Percentiles rank a stretch among this genome's conserved stretches.
phyloP scores from a whole-genome alignment of 2,888 invertebrate species.

The Ptilodon capucinus region DNA sequence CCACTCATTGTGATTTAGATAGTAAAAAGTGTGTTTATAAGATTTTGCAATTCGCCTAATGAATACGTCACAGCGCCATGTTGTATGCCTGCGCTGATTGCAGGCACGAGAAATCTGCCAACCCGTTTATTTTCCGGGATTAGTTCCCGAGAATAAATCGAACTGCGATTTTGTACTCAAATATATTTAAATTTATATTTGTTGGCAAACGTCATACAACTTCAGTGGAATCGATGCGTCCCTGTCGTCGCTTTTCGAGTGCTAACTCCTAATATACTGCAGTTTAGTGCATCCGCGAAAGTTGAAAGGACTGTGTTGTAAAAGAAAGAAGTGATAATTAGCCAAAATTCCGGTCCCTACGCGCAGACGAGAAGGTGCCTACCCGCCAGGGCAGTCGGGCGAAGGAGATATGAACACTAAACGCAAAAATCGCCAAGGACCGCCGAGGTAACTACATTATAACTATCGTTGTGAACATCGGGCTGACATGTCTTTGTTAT shows the following conservation, averaged over 20 bases:
- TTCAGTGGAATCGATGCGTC: slow-evolving; percentile 77
- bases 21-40: slow-evolving; percentile 46
- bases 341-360: slow-evolving; percentile 94
- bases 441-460: slow-evolving; percentile 85
- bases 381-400: slow-evolving; percentile 85
- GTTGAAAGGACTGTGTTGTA: slow-evolving; percentile 83
- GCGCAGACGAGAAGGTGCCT: slow-evolving; percentile 91
- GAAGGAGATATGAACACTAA: slow-evolving; percentile 89
- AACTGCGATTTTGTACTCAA: slow-evolving; percentile 81
- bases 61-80: slow-evolving; percentile 83
- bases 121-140: slow-evolving; percentile 81
- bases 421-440: slow-evolving; percentile 91
- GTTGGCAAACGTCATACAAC: slow-evolving; percentile 78
- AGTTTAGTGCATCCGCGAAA: slow-evolving; percentile 83
- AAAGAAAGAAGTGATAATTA: slow-evolving; percentile 81
- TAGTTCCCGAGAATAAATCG: slow-evolving; percentile 78
- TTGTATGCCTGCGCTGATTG: slow-evolving; percentile 83
- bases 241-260: slow-evolving; percentile 77
- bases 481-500: slow-evolving; percentile 78
- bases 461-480: slow-evolving; percentile 57
- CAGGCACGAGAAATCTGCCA: slow-evolving; percentile 83
- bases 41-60: slow-evolving; percentile 76
- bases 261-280: slow-evolving; percentile 80
- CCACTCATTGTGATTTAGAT: slow-evolving; percentile 43
- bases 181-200: slow-evolving; percentile 80